A percentile compares a stretch with the other conserved stretches of the same genome.
Conservation (phyloP, 2,888 invertebrate species). For the Drosophila subquinaria region DNA sequence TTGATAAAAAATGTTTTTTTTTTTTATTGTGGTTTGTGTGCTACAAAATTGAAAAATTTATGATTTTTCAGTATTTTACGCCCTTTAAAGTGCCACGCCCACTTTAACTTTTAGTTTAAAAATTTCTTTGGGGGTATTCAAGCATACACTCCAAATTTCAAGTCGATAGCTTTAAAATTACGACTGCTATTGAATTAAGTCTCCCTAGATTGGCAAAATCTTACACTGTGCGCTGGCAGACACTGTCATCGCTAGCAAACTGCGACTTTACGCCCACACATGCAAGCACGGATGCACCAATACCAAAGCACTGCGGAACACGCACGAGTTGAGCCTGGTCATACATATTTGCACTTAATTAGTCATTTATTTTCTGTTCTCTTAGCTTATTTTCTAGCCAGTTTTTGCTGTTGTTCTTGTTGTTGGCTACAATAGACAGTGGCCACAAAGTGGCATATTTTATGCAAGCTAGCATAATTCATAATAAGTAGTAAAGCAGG, state of each 20-base stretch:
- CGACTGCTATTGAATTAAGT: too few species aligned
- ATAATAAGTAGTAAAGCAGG: constrained; percentile 64
- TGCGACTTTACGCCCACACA: constrained; percentile 57
- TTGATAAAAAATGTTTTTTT: too few species aligned
- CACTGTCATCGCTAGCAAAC: constrained; percentile 49
- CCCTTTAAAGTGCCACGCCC: too few species aligned
- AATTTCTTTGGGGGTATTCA: too few species aligned
- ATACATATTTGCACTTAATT: constrained; percentile 80
- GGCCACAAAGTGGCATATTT: constrained; percentile 58
- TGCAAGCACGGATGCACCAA: constrained; percentile 38
- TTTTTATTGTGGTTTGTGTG: too few species aligned
- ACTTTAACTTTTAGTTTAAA: too few species aligned
- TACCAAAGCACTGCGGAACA: constrained; percentile 40
- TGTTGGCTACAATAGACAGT: constrained; percentile 30
- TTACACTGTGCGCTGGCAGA: constrained; percentile 10
- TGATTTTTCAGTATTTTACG: too few species aligned
- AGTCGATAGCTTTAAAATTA: too few species aligned
- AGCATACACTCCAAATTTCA: too few species aligned
- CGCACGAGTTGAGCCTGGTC: constrained; percentile 61
- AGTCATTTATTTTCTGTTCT: constrained; percentile 55
- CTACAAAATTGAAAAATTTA: too few species aligned
- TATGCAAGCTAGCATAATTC: constrained; percentile 72
- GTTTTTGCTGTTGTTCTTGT: background rate
- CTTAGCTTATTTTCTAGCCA: constrained; percentile 29
- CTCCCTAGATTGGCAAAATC: too few species aligned